Evolutionary conservation across 2,113 vertebrate genomes (phyloP).

Genomic region (Nannospalax galili): DNA sequence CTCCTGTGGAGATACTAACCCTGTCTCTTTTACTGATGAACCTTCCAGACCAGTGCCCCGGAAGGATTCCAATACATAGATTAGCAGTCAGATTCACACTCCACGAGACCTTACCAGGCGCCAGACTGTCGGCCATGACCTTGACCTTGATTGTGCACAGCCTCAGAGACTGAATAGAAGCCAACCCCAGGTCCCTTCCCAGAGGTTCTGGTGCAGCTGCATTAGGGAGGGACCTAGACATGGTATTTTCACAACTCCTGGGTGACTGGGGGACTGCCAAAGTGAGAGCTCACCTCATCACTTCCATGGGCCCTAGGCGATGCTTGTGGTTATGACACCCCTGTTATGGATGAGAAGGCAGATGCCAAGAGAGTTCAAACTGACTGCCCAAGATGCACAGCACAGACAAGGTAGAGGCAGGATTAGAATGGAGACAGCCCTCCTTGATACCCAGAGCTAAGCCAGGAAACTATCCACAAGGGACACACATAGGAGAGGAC

Average conservation of each 20-base stretch:
- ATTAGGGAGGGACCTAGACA: neutral
- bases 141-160: too few relatives aligned
- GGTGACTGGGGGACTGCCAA: too few relatives aligned
- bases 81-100: too few relatives aligned
- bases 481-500: neutral
- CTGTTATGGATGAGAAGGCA: neutral
- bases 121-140: too few relatives aligned
- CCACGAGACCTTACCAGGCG: too few relatives aligned
- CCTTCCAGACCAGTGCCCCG: neutral
- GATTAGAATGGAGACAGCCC: neutral
- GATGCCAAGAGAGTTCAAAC: neutral
- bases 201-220: neutral
- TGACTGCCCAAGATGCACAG: neutral
- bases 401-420: fast-evolving
- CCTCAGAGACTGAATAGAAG: too few relatives aligned
- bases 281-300: fast-evolving
- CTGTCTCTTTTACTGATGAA: neutral
- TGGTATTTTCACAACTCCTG: neutral
- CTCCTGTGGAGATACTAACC: too few relatives aligned
- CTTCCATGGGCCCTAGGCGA: neutral
- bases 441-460: neutral
- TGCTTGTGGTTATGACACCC: neutral
- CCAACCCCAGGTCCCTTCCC: fast-evolving
- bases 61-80: neutral
- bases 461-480: too few relatives aligned